Base-by-base conservation (phyloP, 2,797 vertebrate genomes). In the Pangasius macronema region DNA sequence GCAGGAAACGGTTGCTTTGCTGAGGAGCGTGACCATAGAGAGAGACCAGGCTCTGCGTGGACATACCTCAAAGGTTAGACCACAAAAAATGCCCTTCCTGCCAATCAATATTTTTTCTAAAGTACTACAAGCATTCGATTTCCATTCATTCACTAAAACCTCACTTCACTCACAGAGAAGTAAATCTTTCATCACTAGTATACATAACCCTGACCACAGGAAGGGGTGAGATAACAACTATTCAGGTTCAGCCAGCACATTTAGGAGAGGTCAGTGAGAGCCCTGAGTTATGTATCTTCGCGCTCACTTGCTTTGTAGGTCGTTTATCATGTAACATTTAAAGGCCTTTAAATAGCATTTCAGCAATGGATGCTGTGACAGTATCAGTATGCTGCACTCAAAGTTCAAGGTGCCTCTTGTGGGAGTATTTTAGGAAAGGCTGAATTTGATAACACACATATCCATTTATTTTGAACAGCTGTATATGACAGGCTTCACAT, bases 1-100 rank as follows among this genome's bases (percentile, higher is more conserved):
- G 53, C 89, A 87, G 72, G 94, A 96, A 33, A 72, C 93, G 61
- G 91, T 92, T 51, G 86, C 87, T 42, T 5, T 94, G 84, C 89
- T 96, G 75, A 93, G 85, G 86, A 91, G 92, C 59, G 89, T 95
- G 57, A 84, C 92, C 18, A 67, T 84, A 61, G 95, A 97, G 91
- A 92, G 94, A 92, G 95, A 97, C 88, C 92, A 93, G 91, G 94
- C 92, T 0, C 2, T 92, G 63, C 89, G 73, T 92, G 93, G n/a
- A 84, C n/a, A 33, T 83, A 61, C 76, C 65, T 73, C 89, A 9
- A 87, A 93, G 94, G 95, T 96, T 68, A 76, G 87, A 46, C 36
- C 80, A 84, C 80, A 87, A n/a, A 39, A 39, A 42, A 27, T 36
- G 51, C 4, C 76, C 36, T 59, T 57, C 33, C 20, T 80, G 53